phyloP scores from a whole-genome alignment of 2,113 vertebrate species.

The Mesoclemmys tuberculata region DNA sequence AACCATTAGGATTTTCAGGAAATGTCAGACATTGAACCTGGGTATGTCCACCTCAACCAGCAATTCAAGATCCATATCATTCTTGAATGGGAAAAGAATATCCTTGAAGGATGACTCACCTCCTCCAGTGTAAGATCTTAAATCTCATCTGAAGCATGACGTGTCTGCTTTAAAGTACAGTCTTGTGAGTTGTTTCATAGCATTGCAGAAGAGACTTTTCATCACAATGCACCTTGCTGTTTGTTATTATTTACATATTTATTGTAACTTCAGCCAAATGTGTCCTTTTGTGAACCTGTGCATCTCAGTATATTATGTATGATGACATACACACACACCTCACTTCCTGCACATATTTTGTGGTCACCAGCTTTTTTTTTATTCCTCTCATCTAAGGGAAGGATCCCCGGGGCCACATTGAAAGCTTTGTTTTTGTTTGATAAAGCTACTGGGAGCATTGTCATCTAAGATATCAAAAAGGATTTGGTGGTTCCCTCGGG shows the following conservation, averaged over 20 bases:
- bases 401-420: background rate
- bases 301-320: rapidly evolving
- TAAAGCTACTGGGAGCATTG: background rate
- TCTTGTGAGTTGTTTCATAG: background rate
- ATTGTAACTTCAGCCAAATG: background rate
- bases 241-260: background rate
- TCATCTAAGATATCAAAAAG: background rate
- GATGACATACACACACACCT: background rate
- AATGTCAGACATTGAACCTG: background rate
- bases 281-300: background rate
- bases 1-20: background rate
- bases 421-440: background rate
- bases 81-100: background rate
- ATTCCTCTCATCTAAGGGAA: background rate
- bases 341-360: background rate
- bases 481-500: background rate
- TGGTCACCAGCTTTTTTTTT: background rate
- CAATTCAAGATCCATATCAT: background rate
- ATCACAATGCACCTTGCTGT: background rate
- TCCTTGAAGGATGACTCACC: background rate
- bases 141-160: background rate
- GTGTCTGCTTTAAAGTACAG: background rate
- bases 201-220: background rate
- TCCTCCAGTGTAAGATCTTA: background rate
- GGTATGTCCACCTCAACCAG: background rate